A percentile compares a stretch with the other conserved stretches of the same genome.
These are phyloP conservation scores for Haliclona indistincta DNA, from an alignment of 37 sponge, comb jelly and placozoan genomes.

Conservation along the genomic window DNA sequence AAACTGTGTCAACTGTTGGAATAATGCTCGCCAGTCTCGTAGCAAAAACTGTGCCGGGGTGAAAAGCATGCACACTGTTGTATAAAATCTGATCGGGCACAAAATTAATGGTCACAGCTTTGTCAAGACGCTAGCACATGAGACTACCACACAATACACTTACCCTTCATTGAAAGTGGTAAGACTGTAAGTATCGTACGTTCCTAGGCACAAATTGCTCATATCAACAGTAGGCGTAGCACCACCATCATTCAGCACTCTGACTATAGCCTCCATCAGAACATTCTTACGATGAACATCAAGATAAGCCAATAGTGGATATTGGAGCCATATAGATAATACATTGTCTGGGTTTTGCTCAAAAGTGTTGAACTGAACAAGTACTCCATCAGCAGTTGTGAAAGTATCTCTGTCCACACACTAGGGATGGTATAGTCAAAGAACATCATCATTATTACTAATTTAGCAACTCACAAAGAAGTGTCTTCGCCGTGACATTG, in stretches of 20 bases:
- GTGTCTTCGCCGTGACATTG: not conserved
- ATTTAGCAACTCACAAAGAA: not conserved
- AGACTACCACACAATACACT: too few relatives aligned
- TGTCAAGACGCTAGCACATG: too few relatives aligned
- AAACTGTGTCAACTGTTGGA: too few relatives aligned
- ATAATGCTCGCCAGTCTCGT: too few relatives aligned
- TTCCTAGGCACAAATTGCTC: slow-evolving; percentile 38
- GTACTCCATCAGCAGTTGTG: not conserved
- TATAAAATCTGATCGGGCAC: too few relatives aligned
- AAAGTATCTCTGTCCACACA: slow-evolving; percentile 14
- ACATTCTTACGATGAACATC: slow-evolving; percentile 31
- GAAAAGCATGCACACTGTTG: too few relatives aligned
- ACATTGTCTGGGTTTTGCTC: not conserved
- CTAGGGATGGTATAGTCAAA: slow-evolving; percentile 7
- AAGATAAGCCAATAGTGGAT: slow-evolving; percentile 59
- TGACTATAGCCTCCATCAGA: slow-evolving; percentile 19
- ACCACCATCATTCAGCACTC: not conserved
- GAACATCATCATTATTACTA: not conserved
- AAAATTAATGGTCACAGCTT: too few relatives aligned
- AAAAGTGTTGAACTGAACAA: not conserved
- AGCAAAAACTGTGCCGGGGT: too few relatives aligned
- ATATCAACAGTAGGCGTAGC: not conserved
- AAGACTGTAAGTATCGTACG: slow-evolving; percentile 11
- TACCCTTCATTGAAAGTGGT: slow-evolving; percentile 55
- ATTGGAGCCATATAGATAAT: slow-evolving; percentile 60